Base-by-base conservation (phyloP, 2,888 invertebrate species). In the Nemotelus nigrinus region DNA sequence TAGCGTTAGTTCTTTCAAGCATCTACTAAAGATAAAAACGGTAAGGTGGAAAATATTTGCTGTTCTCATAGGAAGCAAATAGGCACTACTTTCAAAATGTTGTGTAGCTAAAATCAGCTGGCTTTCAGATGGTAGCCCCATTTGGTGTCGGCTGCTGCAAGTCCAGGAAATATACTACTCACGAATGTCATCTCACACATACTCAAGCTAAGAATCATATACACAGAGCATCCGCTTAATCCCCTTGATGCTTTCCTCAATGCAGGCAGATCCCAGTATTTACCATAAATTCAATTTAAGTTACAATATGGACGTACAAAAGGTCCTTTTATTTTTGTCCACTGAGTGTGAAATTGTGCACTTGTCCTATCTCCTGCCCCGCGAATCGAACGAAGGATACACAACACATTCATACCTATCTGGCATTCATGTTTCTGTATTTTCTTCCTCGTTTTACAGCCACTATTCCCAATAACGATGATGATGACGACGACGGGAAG, bases 291-390 rank as follows among this genome's bases (percentile, higher is more conserved):
- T 79, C 79, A 79, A 79, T 79, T 79, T 79, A 68, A 79, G 76
- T 76, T 79, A 78, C 79, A 79, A 79, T 79, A 78, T 79, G 79
- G 77, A 79, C 75, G 74, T 68, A 58, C 71, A 77, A 76, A 71
- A 72, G 70, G 78, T 44, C 43, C 77, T 76, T 77, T 79, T 79
- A 79, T 79, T 79, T 80, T 80, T 80, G 80, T 78, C 79, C 79
- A 80, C 76, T 65, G 78, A 79, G 80, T 80, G 80, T 80, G 80
- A 80, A 80, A 80, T 80, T 79, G 80, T 80, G 78, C 80, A 80
- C 80, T 80, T 80, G 80, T 80, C 77, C 77, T 77, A 44, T 67
- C 68, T 58, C 53, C 57, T 67, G 44, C 47, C 65, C 39, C 60
- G 64, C 55, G n/a, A 58, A 58, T 45, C 45, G 3, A 6, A 8